Percentiles rank a stretch among this genome's conserved stretches.
Conservation (phyloP, 2,888 invertebrate genomes). For the Agrilus mali region DNA sequence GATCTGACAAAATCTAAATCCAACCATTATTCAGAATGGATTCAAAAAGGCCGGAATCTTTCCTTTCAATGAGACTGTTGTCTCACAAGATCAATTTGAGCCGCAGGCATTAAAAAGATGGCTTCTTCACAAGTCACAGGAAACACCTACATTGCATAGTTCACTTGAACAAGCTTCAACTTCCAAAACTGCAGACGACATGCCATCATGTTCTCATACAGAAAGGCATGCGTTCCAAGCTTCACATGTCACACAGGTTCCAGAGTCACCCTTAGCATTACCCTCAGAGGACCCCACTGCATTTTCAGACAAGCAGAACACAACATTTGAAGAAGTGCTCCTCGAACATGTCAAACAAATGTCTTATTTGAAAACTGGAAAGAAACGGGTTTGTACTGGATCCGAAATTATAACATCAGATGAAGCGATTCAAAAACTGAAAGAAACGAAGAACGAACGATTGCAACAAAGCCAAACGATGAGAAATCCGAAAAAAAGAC, state of each 20-base stretch:
- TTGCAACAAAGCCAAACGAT: too few relatives aligned
- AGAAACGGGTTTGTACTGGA: slow-evolving; percentile 4
- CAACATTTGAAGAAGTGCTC: slow-evolving; percentile 3
- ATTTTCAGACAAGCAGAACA: background rate
- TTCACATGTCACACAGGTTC: too few relatives aligned
- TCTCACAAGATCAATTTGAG: slow-evolving; percentile 3
- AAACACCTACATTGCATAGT: too few relatives aligned
- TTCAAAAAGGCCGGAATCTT: too few relatives aligned
- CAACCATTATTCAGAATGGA: slow-evolving; percentile 3
- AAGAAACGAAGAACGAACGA: background rate
- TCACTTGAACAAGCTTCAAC: too few relatives aligned
- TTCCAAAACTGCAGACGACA: too few relatives aligned
- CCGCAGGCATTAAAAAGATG: slow-evolving; percentile 3
- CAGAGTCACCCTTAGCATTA: too few relatives aligned
- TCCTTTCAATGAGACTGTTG: slow-evolving; percentile 3
- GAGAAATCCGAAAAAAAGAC: too few relatives aligned
- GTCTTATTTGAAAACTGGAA: slow-evolving; percentile 1
- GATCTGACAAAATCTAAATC: slow-evolving; percentile 5
- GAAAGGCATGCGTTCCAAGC: too few relatives aligned
- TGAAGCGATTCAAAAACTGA: slow-evolving; percentile 4
- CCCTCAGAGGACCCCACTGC: too few relatives aligned
- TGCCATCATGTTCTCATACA: too few relatives aligned
- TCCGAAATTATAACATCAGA: slow-evolving; percentile 4
- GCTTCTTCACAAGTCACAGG: background rate
- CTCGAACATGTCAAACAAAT: slow-evolving; percentile 4